Base-by-base conservation (phyloP, 2,888 invertebrate species). In the Eugnorisma glareosa region DNA sequence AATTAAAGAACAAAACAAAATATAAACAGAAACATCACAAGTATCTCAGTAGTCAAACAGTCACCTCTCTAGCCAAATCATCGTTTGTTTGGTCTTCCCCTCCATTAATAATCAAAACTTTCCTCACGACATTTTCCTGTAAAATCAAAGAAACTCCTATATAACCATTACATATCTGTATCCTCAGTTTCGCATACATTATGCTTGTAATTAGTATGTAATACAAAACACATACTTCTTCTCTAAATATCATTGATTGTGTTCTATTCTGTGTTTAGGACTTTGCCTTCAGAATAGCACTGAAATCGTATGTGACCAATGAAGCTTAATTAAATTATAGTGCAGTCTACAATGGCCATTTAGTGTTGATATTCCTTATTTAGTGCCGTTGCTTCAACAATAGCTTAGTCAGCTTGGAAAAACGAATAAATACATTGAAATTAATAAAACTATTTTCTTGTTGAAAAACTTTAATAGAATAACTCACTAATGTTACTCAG, bases 311-410 rank as follows among this genome's bases (percentile, higher is more conserved):
- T 37, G 15, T 45, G 43, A n/a, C 24, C 45, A 73, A 79, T 68
- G 10, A 28, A 73, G 18, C n/a, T 57, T 63, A 73, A 79, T 79
- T 54, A 67, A 73, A 57, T 63, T 79, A 64, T 64, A 64, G 54
- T 35, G 24, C 28, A 35, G 63, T 64, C 31, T 48, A 24, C 18
- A 54, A 28, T 31, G 7, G 15, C 21, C 31, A 40, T 31, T 35
- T 28, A 48, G 4, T 63, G 57, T 28, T 31, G 54, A 70, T 28
- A 57, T 54, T 67, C 10, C n/a, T 43, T 18, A 11, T 54, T 11
- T 13, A 21, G 8, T 48, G 11, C 24, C 51, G 59, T 43, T 35
- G 7, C 35, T 67, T 59, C 37, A n/a, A 59, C 1, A 59, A 59
- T 61, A 54, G 5, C 8, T 48, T 66, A 40, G n/a, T 57, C 21